A percentile compares a stretch with the other conserved stretches of the same genome.
phyloP scores from a whole-genome alignment of 2,113 vertebrate species.

The Circaetus cinerascens region DNA sequence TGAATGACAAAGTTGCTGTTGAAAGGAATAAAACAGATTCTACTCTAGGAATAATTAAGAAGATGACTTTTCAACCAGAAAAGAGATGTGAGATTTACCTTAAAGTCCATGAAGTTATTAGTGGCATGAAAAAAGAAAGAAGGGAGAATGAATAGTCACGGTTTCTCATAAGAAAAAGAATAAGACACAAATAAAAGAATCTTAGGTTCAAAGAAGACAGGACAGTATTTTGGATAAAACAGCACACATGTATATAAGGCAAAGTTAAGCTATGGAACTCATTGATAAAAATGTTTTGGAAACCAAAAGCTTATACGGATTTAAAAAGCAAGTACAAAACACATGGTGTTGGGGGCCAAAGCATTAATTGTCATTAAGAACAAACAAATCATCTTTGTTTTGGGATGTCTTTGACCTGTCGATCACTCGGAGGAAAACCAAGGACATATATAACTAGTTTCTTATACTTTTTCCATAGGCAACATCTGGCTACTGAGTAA shows the following conservation, averaged over 20 bases:
- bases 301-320: not conserved
- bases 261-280: not conserved
- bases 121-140: not conserved
- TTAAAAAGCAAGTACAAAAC: not conserved
- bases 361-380: not conserved
- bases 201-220: not conserved
- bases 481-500: not conserved
- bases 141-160: not conserved
- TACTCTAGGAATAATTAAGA: not conserved
- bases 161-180: not conserved
- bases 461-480: not conserved
- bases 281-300: not conserved
- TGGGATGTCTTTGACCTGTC: not conserved
- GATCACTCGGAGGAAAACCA: not conserved
- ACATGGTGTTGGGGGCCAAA: not conserved
- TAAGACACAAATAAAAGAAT: not conserved
- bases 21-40: not conserved
- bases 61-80: not conserved
- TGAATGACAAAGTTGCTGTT: not conserved
- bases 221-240: not conserved
- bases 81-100: not conserved
- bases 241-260: not conserved
- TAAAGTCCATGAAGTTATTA: not conserved
- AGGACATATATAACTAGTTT: not conserved
- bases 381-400: not conserved